Conservation (phyloP, 35 echinoderm and acorn worm genomes). For the Lytechinus pictus region DNA sequence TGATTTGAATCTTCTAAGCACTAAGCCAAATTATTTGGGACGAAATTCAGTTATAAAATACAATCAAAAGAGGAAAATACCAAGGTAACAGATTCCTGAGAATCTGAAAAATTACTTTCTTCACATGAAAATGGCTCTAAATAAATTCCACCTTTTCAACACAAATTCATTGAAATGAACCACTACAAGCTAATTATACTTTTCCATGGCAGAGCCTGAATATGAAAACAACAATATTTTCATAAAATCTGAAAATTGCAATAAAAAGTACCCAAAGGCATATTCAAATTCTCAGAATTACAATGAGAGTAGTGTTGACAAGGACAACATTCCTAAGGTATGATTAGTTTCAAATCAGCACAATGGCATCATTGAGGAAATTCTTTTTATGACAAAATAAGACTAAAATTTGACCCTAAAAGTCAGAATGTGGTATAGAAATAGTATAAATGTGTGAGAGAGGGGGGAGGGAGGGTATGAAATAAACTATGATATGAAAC, state of each 20-base stretch:
- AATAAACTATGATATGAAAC: no score
- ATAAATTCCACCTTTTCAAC: background rate
- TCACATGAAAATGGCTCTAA: background rate
- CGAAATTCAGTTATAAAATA: no score
- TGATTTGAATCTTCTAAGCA: background rate
- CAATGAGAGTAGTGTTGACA: background rate
- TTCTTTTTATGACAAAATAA: background rate
- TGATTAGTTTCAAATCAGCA: background rate
- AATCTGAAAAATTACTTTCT: background rate
- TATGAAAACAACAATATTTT: conserved; percentile 6
- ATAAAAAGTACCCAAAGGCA: background rate
- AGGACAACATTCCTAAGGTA: background rate
- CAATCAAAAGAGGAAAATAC: no score
- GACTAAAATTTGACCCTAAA: background rate
- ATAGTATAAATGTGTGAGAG: no score
- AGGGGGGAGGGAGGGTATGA: no score
- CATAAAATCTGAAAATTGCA: background rate
- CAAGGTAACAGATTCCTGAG: no score
- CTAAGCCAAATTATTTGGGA: background rate
- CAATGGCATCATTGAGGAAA: background rate
- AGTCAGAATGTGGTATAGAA: background rate
- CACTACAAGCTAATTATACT: background rate
- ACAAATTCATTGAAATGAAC: background rate
- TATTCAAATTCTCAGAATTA: background rate
- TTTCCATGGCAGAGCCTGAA: background rate